Base-by-base conservation (phyloP, 2,888 invertebrate genomes). In the Petrolisthes cinctipes region DNA sequence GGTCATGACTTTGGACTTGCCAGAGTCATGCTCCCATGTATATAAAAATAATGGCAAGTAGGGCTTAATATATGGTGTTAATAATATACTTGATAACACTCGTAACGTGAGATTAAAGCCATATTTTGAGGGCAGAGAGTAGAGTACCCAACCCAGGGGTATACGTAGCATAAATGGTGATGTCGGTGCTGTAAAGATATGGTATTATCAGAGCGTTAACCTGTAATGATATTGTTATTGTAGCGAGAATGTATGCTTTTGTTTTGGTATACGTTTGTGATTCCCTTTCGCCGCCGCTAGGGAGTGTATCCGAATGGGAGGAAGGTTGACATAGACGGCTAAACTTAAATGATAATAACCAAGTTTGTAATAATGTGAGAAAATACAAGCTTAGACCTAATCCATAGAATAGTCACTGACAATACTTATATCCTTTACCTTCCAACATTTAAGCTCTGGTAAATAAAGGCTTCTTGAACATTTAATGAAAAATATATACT, bases 151-250 rank as follows among this genome's bases (percentile, higher is more conserved):
- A 9, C 61, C 61, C 61, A 1, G 61, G 61, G 61, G 61, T 17
- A 61, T 61, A 11, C 17, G 11, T 61, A 61, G 17, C 61, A 17
- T 61, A 61, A 17, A 61, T 61, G 9, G 61, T 61, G 61, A 11
- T 61, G 61, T 61, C 61, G 71, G 61, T 61, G 71, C 20, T 11
- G 14, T 71, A 71, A 71, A 71, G 71, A 71, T 71, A 71, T 71
- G 71, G 71, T n/a, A 71, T 71, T 11, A 71, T 17, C 71, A 71
- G 71, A 11, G 17, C 14, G 71, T 71, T 71, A 17, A n/a, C 71
- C 20, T 6, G 17, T 71, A 71, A 71, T 71, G 71, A 71, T 71
- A 71, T n/a, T 11, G 71, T 71, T 71, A 71, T 71, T 71, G 71
- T 71, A n/a, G 17, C 20, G 17, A 6, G 6, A 71, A 71, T 71